Evolutionary conservation across 2,888 invertebrate species (phyloP).

Genomic region (Spodoptera exigua): DNA sequence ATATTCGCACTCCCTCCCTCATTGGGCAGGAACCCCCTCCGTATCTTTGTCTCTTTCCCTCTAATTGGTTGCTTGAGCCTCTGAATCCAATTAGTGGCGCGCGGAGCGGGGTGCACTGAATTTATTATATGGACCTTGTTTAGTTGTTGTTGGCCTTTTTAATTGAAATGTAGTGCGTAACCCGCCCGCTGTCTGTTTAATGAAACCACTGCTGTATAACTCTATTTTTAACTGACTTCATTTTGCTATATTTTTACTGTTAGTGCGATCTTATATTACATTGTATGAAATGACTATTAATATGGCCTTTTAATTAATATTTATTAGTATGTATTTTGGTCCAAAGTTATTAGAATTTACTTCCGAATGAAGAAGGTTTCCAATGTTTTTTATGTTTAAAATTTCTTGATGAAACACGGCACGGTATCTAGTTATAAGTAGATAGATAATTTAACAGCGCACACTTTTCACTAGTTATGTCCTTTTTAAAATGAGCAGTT

Average conservation of each 20-base stretch:
- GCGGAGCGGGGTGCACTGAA: conserved; percentile 76
- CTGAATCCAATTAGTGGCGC: conserved; percentile 82
- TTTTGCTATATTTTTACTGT: conserved; percentile 23
- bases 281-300: too few relatives aligned
- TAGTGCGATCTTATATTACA: too few relatives aligned
- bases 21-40: conserved; percentile 47
- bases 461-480: too few relatives aligned
- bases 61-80: conserved; percentile 82
- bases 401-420: too few relatives aligned
- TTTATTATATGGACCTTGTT: conserved; percentile 82
- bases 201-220: conserved; percentile 62
- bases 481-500: too few relatives aligned
- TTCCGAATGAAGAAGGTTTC: too few relatives aligned
- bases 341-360: too few relatives aligned
- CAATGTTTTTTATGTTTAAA: too few relatives aligned
- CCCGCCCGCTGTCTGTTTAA: conserved; percentile 66
- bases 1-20: conserved; percentile 51
- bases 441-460: too few relatives aligned
- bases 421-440: too few relatives aligned
- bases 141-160: conserved; percentile 79
- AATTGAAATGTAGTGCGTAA: conserved; percentile 85
- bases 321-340: too few relatives aligned
- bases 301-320: too few relatives aligned
- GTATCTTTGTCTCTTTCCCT: conserved; percentile 69
- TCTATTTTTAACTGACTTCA: conserved; percentile 39